These are phyloP conservation scores for Smittia aterrima DNA, from an alignment of 2,888 invertebrate species.

Conservation along the genomic window DNA sequence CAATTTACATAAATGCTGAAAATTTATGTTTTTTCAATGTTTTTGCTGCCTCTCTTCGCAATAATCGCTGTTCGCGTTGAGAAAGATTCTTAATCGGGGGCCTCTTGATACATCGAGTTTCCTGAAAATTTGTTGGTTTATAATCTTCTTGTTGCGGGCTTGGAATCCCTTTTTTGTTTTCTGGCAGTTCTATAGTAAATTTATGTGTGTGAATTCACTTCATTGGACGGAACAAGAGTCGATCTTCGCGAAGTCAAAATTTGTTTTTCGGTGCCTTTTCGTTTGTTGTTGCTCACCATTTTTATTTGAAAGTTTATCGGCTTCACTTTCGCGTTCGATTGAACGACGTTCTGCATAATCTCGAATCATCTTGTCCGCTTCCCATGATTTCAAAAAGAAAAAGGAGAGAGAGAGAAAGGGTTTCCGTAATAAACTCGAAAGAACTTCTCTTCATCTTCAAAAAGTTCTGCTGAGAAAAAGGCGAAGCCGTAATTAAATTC, in stretches of 20 bases:
- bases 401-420: no score
- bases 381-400: background rate
- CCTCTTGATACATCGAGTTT: background rate
- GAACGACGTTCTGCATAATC: background rate
- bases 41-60: constrained; percentile 25
- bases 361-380: background rate
- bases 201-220: constrained; percentile 11
- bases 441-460: no score
- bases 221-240: background rate
- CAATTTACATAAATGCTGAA: constrained; percentile 39
- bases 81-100: constrained; percentile 1
- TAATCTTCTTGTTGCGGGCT: background rate
- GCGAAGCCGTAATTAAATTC: background rate
- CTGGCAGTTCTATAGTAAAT: constrained; percentile 1
- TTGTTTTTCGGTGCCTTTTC: background rate
- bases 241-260: background rate
- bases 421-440: no score
- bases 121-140: no score
- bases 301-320: background rate
- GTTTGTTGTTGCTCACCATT: constrained; percentile 2
- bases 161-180: background rate
- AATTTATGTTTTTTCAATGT: constrained; percentile 39
- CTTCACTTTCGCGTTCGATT: no score
- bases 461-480: no score
- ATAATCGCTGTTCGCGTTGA: background rate